These are phyloP conservation scores for Andrena chrysosceles DNA, from an alignment of 2,888 invertebrate genomes.

Conservation along the genomic window DNA sequence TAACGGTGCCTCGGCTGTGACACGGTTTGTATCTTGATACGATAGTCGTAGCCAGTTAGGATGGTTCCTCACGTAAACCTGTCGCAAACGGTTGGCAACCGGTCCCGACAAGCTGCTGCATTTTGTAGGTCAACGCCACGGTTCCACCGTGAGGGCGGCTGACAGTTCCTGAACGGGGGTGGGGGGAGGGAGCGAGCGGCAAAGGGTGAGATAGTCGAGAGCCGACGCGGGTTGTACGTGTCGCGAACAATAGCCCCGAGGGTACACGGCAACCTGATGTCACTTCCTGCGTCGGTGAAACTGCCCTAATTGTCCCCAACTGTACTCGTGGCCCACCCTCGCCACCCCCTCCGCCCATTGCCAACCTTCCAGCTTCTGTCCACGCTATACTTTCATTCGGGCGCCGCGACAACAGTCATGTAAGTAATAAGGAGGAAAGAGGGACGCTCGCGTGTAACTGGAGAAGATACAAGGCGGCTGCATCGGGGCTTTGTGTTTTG, in stretches of 20 bases:
- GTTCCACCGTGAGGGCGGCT: conserved; percentile 67
- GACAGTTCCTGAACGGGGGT: conserved; percentile 66
- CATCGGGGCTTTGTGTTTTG: background rate
- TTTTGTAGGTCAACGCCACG: conserved; percentile 74
- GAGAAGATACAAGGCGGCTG: background rate
- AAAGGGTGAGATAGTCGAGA: conserved; percentile 69
- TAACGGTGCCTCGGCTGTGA: conserved; percentile 44
- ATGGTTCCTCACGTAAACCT: conserved; percentile 70
- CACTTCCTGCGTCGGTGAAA: conserved; percentile 77
- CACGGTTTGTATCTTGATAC: conserved; percentile 66
- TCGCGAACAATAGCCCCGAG: conserved; percentile 77
- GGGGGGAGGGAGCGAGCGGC: conserved; percentile 46
- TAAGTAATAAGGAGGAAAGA: conserved; percentile 14
- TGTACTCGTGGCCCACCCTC: conserved; percentile 64
- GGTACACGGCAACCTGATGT: conserved; percentile 78
- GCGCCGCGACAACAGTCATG: background rate
- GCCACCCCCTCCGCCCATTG: conserved; percentile 34
- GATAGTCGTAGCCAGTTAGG: conserved; percentile 67
- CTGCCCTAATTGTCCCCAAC: conserved; percentile 76
- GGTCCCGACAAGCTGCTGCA: conserved; percentile 73
- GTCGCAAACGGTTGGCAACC: conserved; percentile 73
- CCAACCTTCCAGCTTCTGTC: conserved; percentile 35
- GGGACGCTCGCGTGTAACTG: background rate
- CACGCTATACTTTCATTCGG: conserved; percentile 35
- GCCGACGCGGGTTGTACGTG: conserved; percentile 75